Base-by-base conservation (phyloP, 2,113 vertebrate genomes). In the Perognathus longimembris region DNA sequence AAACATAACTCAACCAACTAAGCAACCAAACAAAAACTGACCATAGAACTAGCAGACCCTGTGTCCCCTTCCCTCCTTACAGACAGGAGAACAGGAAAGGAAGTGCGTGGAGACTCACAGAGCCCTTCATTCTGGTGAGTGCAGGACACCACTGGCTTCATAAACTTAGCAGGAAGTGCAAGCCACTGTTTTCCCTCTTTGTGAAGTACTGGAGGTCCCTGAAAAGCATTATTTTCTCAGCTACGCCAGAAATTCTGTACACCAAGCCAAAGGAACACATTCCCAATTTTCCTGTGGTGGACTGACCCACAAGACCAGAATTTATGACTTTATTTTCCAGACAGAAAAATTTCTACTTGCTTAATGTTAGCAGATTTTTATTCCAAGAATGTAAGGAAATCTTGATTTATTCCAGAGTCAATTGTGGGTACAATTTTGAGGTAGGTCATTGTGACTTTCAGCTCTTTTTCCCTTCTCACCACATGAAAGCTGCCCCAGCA, bases 241-340 rank as follows among this genome's bases (percentile, higher is more conserved):
- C 84, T 63, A 3, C 34, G 50, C 70, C 80, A 85, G 84, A 77
- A 59, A 54, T 24, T 30, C 76, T 38, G 4, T 17, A 32, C 11
- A 57, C 9, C 10, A 71, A 17, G 92, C 90, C 92, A 89, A 70
- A 38, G 75, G 59, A 85, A 57, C 66, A 45, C 28, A 42, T 20
- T 78, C 69, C 59, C 45, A 38, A 78, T 24, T 75, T 74, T 80
- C n/a, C 42, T 87, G 54, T 50, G 88, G 73, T 67, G 63, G 11
- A 64, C 10, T 54, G 77, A 92, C 34, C 20, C 4, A 20, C 15
- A 66, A 6, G 12, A 18, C 34, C 34, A 89, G 34, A 38, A 94
- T 93, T 94, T 93, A 93, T 63, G 61, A 86, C 79, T 75, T 93
- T 91, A 76, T 95, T 94, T 91, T 96, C 40, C 94, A 91, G 85